Conservation (phyloP, 1,140 invertebrate species). For the Aphelinus atriplicis region DNA sequence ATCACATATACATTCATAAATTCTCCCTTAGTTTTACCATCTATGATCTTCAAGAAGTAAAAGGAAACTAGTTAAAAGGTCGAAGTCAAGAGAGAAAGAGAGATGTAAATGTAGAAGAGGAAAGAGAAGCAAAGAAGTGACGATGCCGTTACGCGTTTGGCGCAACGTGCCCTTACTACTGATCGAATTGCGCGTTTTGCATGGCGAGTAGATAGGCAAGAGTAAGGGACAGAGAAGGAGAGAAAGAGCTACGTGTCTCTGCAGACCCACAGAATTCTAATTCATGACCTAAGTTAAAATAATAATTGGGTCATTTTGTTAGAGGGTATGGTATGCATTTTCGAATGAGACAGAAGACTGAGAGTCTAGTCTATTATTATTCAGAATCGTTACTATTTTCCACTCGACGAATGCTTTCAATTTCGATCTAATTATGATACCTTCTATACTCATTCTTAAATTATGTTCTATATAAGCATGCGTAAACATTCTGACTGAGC, state of each 20-base stretch:
- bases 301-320: slow-evolving; percentile 37
- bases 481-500: too few relatives aligned
- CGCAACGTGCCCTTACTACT: slow-evolving; percentile 33
- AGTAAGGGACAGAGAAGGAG: background rate
- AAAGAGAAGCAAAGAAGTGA: slow-evolving; percentile 7
- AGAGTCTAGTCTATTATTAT: background rate
- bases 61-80: too few relatives aligned
- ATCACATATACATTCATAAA: too few relatives aligned
- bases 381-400: slow-evolving; percentile 5
- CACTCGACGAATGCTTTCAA: background rate
- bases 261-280: slow-evolving; percentile 16
- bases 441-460: too few relatives aligned
- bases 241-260: background rate
- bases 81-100: too few relatives aligned
- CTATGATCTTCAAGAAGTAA: too few relatives aligned
- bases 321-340: slow-evolving; percentile 31
- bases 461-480: too few relatives aligned
- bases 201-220: background rate
- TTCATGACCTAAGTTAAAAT: slow-evolving; percentile 37
- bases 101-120: background rate
- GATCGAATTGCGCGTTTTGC: background rate
- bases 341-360: slow-evolving; percentile 7
- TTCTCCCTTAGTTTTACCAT: too few relatives aligned
- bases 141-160: slow-evolving; percentile 32
- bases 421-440: background rate